A percentile compares a stretch with the other conserved stretches of the same genome.
These are phyloP conservation scores for Globodera ellingtonae DNA, from an alignment of 1,140 invertebrate genomes.

Conservation along the genomic window DNA sequence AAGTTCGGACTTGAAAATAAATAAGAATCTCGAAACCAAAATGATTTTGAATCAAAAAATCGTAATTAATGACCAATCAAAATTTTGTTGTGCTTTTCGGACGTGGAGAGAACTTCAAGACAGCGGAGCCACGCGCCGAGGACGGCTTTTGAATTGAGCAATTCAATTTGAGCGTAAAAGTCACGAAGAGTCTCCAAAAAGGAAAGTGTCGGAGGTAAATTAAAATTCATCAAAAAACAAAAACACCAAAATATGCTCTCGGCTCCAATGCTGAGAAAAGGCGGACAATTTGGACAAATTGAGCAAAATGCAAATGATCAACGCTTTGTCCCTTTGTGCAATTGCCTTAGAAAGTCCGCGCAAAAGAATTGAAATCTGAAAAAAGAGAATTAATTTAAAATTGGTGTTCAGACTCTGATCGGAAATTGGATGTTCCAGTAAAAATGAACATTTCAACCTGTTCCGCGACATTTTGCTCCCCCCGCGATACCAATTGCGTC, in stretches of 20 bases:
- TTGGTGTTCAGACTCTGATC: neutral
- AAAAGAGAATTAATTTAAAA: neutral
- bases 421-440: no score
- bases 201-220: constrained; percentile 8
- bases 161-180: constrained; percentile 28
- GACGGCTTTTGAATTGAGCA: constrained; percentile 16
- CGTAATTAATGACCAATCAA: constrained; percentile 19
- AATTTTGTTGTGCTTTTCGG: constrained; percentile 24
- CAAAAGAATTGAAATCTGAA: constrained; percentile 35
- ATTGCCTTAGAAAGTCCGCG: constrained; percentile 20
- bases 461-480: constrained; percentile 34
- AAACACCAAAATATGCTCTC: constrained; percentile 35
- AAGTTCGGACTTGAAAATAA: neutral
- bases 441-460: constrained; percentile 33
- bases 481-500: constrained; percentile 41
- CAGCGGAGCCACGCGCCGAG: constrained; percentile 38
- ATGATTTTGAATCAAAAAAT: constrained; percentile 1
- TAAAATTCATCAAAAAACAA: constrained; percentile 11
- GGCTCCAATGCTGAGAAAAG: constrained; percentile 42
- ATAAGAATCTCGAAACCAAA: neutral
- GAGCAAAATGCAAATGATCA: constrained; percentile 26
- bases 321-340: constrained; percentile 5
- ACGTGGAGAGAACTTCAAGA: constrained; percentile 31
- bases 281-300: constrained; percentile 41
- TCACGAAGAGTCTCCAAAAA: constrained; percentile 33